Base-by-base conservation (phyloP, 1,140 invertebrate genomes). In the Oedothorax gibbosus region DNA sequence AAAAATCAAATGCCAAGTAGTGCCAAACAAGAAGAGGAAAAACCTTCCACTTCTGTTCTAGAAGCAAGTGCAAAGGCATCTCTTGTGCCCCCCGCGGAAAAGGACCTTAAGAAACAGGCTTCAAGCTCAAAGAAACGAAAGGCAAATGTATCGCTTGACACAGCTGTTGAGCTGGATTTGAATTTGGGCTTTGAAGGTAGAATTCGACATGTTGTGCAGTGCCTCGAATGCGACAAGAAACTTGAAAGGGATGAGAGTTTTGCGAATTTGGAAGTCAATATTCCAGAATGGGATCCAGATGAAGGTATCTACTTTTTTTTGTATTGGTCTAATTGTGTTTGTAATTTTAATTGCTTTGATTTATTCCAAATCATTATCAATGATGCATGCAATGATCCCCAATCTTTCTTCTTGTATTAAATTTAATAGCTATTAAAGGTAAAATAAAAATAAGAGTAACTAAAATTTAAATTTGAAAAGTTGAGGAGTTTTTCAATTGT, bases 171-270 rank as follows among this genome's bases (percentile, higher is more conserved):
- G 20, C 66, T 71, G 51, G 49, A 66, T 51, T 66, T 81, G 51
- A 66, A 18, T 56, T 51, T 71, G 49, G 78, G 78, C 21, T 68
- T 81, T 18, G 68, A 81, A 81, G 78, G 78, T 7, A 71, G 60
- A 60, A 57, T 81, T 49, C 78, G 66, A 71, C 21, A 71, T 53
- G 50, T 60, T 71, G 66, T 71, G 20, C 64, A 81, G 20, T 81
- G 78, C 62, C 51, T 81, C 8, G 68, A 81, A 50, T 81, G 78
- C 60, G 78, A 81, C 18, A 60, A 69, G 20, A 56, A 54, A 14
- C 50, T 69, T 21, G 66, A 71, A 62, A 35, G 68, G 4, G 78
- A 81, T 50, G 78, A 81, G 60, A 49, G 5, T 71, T 81, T 81
- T 50, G 20, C 65, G 57, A 71, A 69, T 60, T 69, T 81, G 21